Base-by-base conservation (phyloP, 30 jellyfish, hydroid and myxozoan species). In the Aurelia coerulea region DNA sequence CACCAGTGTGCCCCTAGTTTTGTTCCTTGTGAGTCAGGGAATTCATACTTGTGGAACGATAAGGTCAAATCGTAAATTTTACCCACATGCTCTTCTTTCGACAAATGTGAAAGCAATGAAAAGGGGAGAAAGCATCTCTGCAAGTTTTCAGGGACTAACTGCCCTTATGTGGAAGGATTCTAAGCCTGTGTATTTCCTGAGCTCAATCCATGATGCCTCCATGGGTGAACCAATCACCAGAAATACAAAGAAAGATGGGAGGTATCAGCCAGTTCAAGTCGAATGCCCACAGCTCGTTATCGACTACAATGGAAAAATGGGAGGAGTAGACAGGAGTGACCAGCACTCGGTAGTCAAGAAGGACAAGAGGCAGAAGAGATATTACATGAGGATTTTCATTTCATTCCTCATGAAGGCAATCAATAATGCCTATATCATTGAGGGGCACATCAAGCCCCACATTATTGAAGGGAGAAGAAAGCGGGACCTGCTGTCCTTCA, bases 161-260 rank as follows among this genome's bases (percentile, higher is more conserved):
- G 74, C 32, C 34, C 81, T 60, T 34, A 87, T 78, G 66, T 87
- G 96, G 96, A 87, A 80, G 83, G 92, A 87, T 92, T 51, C 62
- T 0, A 87, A 66, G 81, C 70, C 96, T 33, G 96, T 87, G 18
- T 60, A 52, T 64, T 14, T 88, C 18, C 65, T 88, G n/a, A 78
- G 89, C 12, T 78, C 84, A 23, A 78, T 77, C 70, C 93, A 88
- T 70, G 96, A 85, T 32, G 80, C 95, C 68, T 68, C 74, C 16
- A 12, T 53, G 54, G 65, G 73, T 18, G 46, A 63, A 56, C 81
- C 88, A 64, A 74, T 17, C 70, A 78, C 92, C 23, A 82, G 31
- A 39, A 65, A 54, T 68, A 64, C 50, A 1, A 1, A 39, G 7
- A 39, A 39, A 8, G 50, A 39, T 39, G 50, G 50, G 50, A 39